These are phyloP conservation scores for Dendroctonus ponderosae DNA, from an alignment of 1,140 invertebrate genomes.

Conservation along the genomic window DNA sequence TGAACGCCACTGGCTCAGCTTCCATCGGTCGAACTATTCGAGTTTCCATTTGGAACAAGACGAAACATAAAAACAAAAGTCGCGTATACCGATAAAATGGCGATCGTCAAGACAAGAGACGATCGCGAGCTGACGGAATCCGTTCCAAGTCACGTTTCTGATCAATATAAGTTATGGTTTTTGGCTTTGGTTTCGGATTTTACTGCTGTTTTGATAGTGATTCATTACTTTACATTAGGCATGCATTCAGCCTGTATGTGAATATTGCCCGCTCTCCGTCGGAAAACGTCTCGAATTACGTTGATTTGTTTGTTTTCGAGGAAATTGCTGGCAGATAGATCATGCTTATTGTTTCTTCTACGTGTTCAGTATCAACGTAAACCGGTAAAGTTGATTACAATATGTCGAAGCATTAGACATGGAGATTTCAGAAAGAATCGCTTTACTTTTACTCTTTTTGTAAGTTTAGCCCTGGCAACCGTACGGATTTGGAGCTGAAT, in stretches of 20 bases:
- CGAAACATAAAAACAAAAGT: constrained; percentile 3
- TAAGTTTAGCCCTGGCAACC: too few species aligned
- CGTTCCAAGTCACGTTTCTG: constrained; percentile 35
- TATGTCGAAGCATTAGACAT: too few species aligned
- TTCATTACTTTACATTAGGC: constrained; percentile 36
- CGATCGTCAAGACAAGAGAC: constrained; percentile 34
- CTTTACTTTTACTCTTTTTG: too few species aligned
- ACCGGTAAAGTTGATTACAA: too few species aligned
- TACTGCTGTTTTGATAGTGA: constrained; percentile 37
- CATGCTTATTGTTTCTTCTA: constrained; percentile 5
- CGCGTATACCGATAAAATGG: constrained; percentile 27
- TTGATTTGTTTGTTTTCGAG: constrained; percentile 6
- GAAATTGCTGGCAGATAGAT: constrained; percentile 3
- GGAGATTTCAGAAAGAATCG: neutral
- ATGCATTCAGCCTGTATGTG: constrained; percentile 30
- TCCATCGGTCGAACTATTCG: too few species aligned
- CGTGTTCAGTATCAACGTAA: neutral
- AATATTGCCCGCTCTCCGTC: constrained; percentile 16
- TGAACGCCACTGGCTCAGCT: too few species aligned
- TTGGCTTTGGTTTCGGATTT: constrained; percentile 34
- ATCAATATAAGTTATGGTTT: constrained; percentile 38
- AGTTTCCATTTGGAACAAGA: too few species aligned
- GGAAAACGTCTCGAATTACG: constrained; percentile 24
- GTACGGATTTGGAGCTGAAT: too few species aligned
- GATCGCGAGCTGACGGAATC: constrained; percentile 28